These are phyloP conservation scores for Agrotis exclamationis DNA, from an alignment of 2,888 invertebrate genomes.

Conservation along the genomic window DNA sequence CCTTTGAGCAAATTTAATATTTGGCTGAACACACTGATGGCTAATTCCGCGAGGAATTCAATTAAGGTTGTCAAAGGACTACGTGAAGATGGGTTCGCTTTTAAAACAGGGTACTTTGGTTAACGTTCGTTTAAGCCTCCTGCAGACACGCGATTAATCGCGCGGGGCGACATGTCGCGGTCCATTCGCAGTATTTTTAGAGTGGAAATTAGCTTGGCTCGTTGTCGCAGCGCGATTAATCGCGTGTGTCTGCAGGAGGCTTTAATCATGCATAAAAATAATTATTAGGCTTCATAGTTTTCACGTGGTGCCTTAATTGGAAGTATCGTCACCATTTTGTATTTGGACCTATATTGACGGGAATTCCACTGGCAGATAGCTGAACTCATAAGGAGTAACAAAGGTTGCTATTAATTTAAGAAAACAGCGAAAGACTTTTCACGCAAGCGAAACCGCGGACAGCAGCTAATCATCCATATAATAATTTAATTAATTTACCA, in stretches of 20 bases:
- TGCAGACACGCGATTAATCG: too few species aligned
- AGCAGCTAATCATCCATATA: neutral
- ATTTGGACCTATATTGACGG: neutral
- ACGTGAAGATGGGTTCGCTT: neutral
- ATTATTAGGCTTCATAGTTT: neutral
- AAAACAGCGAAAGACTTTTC: too few species aligned
- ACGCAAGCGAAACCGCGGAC: too few species aligned
- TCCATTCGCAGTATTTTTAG: too few species aligned
- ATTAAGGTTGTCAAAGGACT: neutral
- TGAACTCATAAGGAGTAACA: too few species aligned
- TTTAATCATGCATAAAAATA: neutral
- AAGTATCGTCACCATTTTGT: neutral
- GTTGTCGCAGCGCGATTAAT: too few species aligned
- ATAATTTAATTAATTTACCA: slow-evolving; percentile 13
- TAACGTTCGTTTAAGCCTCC: neutral
- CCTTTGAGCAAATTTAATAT: slow-evolving; percentile 19
- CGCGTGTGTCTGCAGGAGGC: too few species aligned
- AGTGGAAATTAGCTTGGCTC: too few species aligned
- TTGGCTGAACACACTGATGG: neutral
- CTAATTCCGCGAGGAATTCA: neutral
- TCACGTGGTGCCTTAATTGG: neutral
- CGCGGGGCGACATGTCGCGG: too few species aligned
- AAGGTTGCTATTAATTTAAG: too few species aligned
- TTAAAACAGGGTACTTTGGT: slow-evolving; percentile 1
- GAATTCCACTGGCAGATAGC: neutral